phyloP scores from a whole-genome alignment of 2,797 vertebrate genomes.

The Tadarida brasiliensis region DNA sequence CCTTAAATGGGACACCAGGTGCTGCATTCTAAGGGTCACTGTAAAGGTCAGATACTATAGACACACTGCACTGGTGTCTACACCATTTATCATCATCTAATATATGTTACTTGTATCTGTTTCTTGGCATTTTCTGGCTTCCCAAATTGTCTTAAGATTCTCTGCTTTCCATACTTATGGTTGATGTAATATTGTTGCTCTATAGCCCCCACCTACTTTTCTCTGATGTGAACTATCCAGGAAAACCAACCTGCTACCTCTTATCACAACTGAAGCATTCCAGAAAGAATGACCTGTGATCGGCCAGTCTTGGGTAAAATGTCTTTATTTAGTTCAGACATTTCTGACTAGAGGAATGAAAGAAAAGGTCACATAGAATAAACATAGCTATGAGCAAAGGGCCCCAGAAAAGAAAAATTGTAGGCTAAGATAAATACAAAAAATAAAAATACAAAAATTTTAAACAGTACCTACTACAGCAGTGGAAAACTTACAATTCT shows the following conservation, averaged over 20 bases:
- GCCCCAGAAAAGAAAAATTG: neutral
- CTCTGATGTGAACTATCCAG: neutral
- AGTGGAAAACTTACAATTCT: neutral
- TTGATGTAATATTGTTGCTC: neutral
- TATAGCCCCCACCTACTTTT: neutral
- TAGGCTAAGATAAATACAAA: neutral
- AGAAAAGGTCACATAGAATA: neutral
- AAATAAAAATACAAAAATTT: neutral
- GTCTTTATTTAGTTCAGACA: neutral
- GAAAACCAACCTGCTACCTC: neutral
- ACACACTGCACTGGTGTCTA: neutral
- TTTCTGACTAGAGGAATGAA: neutral
- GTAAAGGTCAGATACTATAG: neutral
- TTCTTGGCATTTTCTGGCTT: neutral
- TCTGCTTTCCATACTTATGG: neutral
- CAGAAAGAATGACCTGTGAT: constrained; percentile 6
- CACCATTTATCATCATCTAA: neutral
- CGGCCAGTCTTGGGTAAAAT: neutral
- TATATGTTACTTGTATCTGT: neutral
- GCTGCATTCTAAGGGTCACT: neutral
- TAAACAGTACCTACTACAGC: neutral
- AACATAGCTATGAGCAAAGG: constrained; percentile 1
- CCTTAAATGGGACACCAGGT: neutral
- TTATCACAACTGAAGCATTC: constrained; percentile 3
- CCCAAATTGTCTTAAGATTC: neutral